A percentile compares a stretch with the other conserved stretches of the same genome.
These are phyloP conservation scores for Chelmon rostratus DNA, from an alignment of 2,797 vertebrate species.

Conservation along the genomic window DNA sequence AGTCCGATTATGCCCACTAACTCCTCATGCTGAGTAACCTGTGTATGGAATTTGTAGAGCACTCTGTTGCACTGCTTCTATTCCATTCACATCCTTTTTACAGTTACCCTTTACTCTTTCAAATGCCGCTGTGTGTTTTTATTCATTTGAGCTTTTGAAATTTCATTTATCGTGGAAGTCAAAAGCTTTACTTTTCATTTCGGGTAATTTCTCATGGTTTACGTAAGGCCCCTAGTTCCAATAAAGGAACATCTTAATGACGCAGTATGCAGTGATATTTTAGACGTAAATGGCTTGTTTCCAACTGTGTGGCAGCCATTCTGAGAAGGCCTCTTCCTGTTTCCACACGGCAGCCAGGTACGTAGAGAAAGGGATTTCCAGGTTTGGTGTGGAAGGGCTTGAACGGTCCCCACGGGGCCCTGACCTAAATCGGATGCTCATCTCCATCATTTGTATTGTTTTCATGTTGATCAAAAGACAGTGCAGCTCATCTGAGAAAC, in stretches of 20 bases:
- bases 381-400: slow-evolving; percentile 3
- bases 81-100: too few species aligned
- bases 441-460: not conserved
- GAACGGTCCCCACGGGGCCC: not conserved
- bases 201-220: too few species aligned
- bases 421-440: not conserved
- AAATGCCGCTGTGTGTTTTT: not conserved
- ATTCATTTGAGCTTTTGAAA: not conserved
- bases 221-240: too few species aligned
- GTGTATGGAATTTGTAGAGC: too few species aligned
- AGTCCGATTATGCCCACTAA: too few species aligned
- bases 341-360: slow-evolving; percentile 4
- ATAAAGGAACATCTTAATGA: not conserved
- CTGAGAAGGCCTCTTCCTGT: not conserved
- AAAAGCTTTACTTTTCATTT: too few species aligned
- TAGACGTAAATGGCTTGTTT: not conserved
- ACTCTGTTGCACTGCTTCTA: too few species aligned
- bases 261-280: not conserved
- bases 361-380: not conserved
- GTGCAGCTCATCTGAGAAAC: not conserved
- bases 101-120: not conserved
- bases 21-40: too few species aligned
- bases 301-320: slow-evolving; percentile 5
- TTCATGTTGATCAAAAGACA: not conserved
- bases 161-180: not conserved